Conservation (phyloP, 2,888 invertebrate species). For the Drosophila melanosoma region DNA sequence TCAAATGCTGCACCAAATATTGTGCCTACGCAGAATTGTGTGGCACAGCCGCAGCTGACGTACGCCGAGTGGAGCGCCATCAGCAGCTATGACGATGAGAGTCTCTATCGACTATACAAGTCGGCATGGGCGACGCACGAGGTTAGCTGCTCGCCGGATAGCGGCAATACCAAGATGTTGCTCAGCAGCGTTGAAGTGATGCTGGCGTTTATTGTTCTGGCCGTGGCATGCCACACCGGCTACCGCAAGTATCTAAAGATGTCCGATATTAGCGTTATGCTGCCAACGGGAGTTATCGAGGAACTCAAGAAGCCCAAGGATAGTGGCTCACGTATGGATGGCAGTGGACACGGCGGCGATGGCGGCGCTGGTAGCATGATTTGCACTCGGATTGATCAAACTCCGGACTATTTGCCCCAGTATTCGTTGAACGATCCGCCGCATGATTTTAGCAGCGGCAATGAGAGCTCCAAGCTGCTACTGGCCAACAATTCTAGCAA, state of each 20-base stretch:
- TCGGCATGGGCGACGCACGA: conserved; percentile 66
- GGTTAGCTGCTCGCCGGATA: conserved; percentile 50
- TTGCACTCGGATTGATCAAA: conserved; percentile 50
- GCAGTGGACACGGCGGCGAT: conserved; percentile 8
- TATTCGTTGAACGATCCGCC: conserved; percentile 51
- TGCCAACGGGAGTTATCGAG: conserved; percentile 80
- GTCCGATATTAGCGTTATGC: conserved; percentile 80
- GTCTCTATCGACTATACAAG: conserved; percentile 61
- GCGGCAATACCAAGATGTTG: conserved; percentile 27
- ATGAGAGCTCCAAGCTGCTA: conserved; percentile 68
- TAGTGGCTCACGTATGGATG: conserved; percentile 19
- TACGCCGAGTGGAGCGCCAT: conserved; percentile 21
- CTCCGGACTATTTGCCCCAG: conserved; percentile 40
- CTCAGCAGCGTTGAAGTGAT: conserved; percentile 35
- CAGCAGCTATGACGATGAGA: conserved; percentile 48
- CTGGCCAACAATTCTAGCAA: conserved; percentile 51
- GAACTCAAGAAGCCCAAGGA: conserved; percentile 70
- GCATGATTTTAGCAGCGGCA: conserved; percentile 66
- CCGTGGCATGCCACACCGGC: conserved; percentile 57
- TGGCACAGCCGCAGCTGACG: conserved; percentile 22
- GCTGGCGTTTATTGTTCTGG: conserved; percentile 34
- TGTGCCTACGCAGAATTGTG: conserved; percentile 10
- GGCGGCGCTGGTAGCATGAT: conserved; percentile 30
- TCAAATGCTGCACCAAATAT: neutral
- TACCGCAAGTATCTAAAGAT: conserved; percentile 80